These are phyloP conservation scores for Myxocyprinus asiaticus DNA, from an alignment of 2,113 vertebrate genomes.

Conservation along the genomic window DNA sequence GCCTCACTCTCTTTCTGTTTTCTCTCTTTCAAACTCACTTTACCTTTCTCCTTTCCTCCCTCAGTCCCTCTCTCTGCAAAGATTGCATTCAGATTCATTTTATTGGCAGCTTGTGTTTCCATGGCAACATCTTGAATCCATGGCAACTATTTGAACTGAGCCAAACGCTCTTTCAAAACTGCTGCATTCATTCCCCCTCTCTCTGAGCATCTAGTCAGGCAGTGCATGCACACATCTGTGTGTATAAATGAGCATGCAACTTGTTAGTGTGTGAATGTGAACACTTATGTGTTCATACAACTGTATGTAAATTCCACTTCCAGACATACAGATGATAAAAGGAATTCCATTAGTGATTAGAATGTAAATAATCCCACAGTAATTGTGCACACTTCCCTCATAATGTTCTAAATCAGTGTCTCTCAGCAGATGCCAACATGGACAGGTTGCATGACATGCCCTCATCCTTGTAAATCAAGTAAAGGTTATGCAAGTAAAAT, in stretches of 20 bases:
- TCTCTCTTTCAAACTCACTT: background rate
- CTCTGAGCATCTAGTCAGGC: conserved; percentile 36
- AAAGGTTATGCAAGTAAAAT: too few species aligned
- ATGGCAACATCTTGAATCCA: conserved; percentile 81
- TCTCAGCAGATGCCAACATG: too few species aligned
- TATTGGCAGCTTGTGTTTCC: conserved; percentile 81
- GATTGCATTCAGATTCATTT: conserved; percentile 74
- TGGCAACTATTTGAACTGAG: conserved; percentile 77
- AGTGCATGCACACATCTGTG: conserved; percentile 26
- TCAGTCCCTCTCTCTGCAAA: conserved; percentile 68
- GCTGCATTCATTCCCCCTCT: conserved; percentile 64
- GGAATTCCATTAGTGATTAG: too few species aligned
- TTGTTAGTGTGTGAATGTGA: background rate
- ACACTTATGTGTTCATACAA: background rate
- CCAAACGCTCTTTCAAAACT: conserved; percentile 70
- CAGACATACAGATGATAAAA: too few species aligned
- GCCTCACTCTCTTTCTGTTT: background rate
- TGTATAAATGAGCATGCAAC: conserved; percentile 28
- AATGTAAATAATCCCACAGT: too few species aligned
- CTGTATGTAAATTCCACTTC: background rate
- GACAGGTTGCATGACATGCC: too few species aligned
- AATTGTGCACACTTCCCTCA: too few species aligned
- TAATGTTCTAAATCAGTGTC: too few species aligned
- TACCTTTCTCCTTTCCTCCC: conserved; percentile 62
- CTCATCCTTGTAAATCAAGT: too few species aligned